Evolutionary conservation across 2,797 vertebrate genomes (phyloP).

Genomic region (Sebastes hopkinsi): DNA sequence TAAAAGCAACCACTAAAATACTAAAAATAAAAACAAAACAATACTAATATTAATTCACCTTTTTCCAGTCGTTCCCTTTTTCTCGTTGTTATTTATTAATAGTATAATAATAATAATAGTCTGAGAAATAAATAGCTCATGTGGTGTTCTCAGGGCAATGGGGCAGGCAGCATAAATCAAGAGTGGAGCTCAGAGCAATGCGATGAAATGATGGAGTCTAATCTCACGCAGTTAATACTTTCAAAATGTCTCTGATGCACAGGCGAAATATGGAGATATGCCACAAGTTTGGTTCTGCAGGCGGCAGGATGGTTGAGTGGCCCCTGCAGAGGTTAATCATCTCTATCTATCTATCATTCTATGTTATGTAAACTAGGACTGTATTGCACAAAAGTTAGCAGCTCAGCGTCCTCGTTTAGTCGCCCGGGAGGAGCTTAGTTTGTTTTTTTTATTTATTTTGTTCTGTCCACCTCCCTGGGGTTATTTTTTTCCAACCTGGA

Average conservation of each 20-base stretch:
- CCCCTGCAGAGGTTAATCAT: constrained; percentile 52
- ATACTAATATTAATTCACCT: constrained; percentile 84
- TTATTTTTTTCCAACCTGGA: constrained; percentile 17
- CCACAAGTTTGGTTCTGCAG: constrained; percentile 54
- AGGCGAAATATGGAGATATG: constrained; percentile 60
- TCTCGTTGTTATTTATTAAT: constrained; percentile 85
- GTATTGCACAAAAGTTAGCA: constrained; percentile 80
- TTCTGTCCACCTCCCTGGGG: constrained; percentile 9
- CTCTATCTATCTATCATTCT: constrained; percentile 52
- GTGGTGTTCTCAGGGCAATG: constrained; percentile 82
- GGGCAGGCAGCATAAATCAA: constrained; percentile 87
- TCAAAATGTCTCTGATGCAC: constrained; percentile 58
- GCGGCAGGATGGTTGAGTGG: constrained; percentile 10
- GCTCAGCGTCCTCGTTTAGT: constrained; percentile 63
- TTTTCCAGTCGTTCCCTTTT: constrained; percentile 89
- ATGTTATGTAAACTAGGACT: constrained; percentile 78
- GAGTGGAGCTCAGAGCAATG: constrained; percentile 83
- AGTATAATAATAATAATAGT: constrained; percentile 82
- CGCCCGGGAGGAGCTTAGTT: constrained; percentile 26
- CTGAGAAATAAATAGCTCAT: constrained; percentile 88
- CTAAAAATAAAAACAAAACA: constrained; percentile 85
- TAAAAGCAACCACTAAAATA: constrained; percentile 90
- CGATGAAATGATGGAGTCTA: constrained; percentile 75
- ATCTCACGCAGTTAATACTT: constrained; percentile 69
- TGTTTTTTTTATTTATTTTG: background rate